Percentiles rank a stretch among this genome's conserved stretches.
These are phyloP conservation scores for Bergia sp. DNA, from an alignment of 92 coral and sea anemone genomes.

Conservation along the genomic window DNA sequence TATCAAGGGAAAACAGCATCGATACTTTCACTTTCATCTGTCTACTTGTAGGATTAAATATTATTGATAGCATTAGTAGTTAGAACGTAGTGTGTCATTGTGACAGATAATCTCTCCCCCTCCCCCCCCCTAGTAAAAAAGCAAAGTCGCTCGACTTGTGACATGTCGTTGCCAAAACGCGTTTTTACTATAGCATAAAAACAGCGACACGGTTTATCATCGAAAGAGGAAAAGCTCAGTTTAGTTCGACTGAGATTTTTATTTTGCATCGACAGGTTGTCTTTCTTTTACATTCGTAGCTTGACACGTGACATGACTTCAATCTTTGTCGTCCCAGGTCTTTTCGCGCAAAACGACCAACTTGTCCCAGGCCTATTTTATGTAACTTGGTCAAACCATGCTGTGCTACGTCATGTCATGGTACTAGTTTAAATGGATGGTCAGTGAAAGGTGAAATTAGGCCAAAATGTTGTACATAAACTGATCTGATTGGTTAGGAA, in stretches of 20 bases:
- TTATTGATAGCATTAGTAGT: neutral
- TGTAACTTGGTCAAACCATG: neutral
- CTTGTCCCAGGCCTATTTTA: conserved; percentile 1
- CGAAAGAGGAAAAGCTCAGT: neutral
- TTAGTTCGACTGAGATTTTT: neutral
- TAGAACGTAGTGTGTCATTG: neutral
- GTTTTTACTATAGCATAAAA: no score
- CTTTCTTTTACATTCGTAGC: conserved; percentile 5
- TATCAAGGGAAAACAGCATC: neutral
- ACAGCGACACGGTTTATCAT: no score
- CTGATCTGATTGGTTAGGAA: conserved; percentile 19
- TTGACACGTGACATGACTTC: neutral
- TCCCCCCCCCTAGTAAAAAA: neutral
- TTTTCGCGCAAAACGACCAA: neutral
- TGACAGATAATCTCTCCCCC: neutral
- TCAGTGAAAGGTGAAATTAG: neutral
- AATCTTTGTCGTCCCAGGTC: neutral
- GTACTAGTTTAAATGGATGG: neutral
- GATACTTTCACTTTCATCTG: neutral
- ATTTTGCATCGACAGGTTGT: neutral
- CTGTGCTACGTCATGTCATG: conserved; percentile 5
- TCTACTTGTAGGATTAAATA: neutral
- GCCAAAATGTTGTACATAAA: conserved; percentile 11
- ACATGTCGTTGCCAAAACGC: neutral
- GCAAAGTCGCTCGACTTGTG: neutral